A percentile compares a stretch with the other conserved stretches of the same genome.
Evolutionary conservation across 2,113 vertebrate genomes (phyloP).

Genomic region (Oriolus oriolus): DNA sequence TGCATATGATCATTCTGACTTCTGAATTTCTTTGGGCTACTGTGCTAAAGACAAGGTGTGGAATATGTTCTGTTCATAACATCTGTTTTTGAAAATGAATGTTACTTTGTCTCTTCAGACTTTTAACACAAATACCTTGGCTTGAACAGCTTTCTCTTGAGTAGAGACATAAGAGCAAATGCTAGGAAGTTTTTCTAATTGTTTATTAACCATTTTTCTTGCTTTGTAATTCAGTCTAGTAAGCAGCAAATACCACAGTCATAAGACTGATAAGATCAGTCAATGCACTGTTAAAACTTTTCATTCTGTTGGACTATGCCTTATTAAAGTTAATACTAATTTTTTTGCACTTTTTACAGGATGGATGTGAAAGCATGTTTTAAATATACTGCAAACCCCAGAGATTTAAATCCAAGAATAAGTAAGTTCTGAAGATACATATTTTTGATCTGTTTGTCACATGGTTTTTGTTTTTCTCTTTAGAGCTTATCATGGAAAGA

Average conservation of each 20-base stretch:
- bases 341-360: conserved; percentile 72
- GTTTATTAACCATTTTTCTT: not conserved
- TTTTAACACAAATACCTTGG: not conserved
- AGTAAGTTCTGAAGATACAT: conserved; percentile 74
- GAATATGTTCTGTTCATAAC: not conserved
- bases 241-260: not conserved
- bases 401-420: conserved; percentile 81
- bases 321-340: not conserved
- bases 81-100: not conserved
- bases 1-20: not conserved
- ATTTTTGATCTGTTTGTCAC: not conserved
- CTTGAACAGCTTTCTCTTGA: not conserved
- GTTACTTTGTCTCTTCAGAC: not conserved
- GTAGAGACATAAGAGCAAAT: not conserved
- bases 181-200: not conserved
- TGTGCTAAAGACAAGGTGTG: not conserved
- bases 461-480: not conserved
- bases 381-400: conserved; percentile 82
- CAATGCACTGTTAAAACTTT: not conserved
- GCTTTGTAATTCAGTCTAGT: not conserved
- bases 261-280: not conserved
- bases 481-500: not conserved
- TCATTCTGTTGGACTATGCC: not conserved
- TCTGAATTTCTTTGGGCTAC: not conserved
- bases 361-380: conserved; percentile 87